These are phyloP conservation scores for Herpailurus yagouaroundi DNA, from an alignment of 2,113 vertebrate species.

Conservation along the genomic window DNA sequence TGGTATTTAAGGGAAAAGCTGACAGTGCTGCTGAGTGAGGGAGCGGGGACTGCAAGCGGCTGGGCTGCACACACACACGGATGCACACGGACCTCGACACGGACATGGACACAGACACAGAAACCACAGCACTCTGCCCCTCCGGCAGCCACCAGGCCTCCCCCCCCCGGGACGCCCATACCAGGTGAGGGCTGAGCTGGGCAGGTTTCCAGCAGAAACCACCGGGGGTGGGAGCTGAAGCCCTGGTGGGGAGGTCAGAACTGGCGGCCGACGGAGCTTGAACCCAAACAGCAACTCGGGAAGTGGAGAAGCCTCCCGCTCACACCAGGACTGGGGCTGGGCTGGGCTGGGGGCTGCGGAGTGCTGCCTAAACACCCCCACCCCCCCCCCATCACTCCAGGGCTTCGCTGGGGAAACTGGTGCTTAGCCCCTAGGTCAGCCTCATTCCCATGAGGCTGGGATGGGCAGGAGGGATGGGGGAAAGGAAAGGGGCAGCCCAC, in stretches of 20 bases:
- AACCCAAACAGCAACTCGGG: neutral
- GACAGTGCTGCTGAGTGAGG: conserved; percentile 76
- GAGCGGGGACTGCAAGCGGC: conserved; percentile 50
- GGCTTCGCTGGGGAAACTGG: conserved; percentile 12
- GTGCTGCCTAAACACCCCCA: neutral
- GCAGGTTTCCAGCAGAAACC: conserved; percentile 33
- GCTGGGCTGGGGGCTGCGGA: neutral
- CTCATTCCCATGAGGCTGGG: neutral
- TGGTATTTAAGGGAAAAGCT: conserved; percentile 81
- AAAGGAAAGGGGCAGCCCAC: conserved; percentile 2
- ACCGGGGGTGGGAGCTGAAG: conserved; percentile 23
- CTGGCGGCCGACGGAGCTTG: neutral
- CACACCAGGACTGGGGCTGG: neutral
- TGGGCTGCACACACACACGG: conserved; percentile 54
- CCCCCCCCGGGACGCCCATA: conserved; percentile 66
- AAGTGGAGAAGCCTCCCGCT: neutral
- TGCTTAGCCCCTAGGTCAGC: neutral
- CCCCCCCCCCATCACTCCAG: conserved; percentile 43
- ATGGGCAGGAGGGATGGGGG: neutral
- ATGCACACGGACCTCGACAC: conserved; percentile 67
- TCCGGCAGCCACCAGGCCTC: conserved; percentile 60
- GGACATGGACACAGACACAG: conserved; percentile 79
- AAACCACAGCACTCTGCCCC: conserved; percentile 82
- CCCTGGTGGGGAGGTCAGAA: conserved; percentile 46
- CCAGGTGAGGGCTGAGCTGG: conserved; percentile 71